Evolutionary conservation across 2,888 invertebrate genomes (phyloP), one percentile per base, ranked within the genome.

Genomic region (Platypus cylindrus): DNA sequence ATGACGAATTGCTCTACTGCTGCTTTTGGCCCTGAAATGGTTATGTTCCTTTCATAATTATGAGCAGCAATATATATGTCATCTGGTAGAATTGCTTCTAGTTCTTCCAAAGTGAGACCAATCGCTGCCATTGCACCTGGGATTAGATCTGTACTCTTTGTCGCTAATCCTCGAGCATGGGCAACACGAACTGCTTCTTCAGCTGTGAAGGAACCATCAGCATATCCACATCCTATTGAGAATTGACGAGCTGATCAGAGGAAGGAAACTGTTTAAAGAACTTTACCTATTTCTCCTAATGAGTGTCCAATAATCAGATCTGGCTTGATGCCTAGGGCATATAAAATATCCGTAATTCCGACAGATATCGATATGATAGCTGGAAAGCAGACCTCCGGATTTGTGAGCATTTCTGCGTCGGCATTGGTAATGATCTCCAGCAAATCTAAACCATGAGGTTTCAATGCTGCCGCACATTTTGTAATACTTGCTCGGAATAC

Each of bases 271-370:
- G n/a, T n/a, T n/a, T n/a, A n/a, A n/a, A n/a, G n/a, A n/a, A n/a
- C n/a, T 46, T 41, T 43, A 59, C 78, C 79, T 48, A 83, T 67
- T 63, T 89, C 87, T 12, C 87, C 87, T 5, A 83, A 81, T 28
- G 91, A 91, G 63, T 94, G 94, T 1, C 94, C 94, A 33, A 94
- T 70, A 53, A 94, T 86, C 33, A 91, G 91, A 59, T 91, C 89
- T 3, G 93, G 89, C 17, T 66, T 62, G 18, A 94, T 70, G 41
- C 81, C 84, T 16, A 79, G 55, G 14, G 66, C 66, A 30, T 66
- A 68, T 42, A 94, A 65, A 34, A 87, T 62, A 62, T 94, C 93
- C 1, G 89, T 84, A 5, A 94, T 66, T 13, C 85, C 91, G 36
- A 94, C 82, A 65, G 43, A 50, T 17, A 58, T 47, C 17, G 74